Base-by-base conservation (phyloP, 2,888 invertebrate genomes). In the Xanthia icteritia region DNA sequence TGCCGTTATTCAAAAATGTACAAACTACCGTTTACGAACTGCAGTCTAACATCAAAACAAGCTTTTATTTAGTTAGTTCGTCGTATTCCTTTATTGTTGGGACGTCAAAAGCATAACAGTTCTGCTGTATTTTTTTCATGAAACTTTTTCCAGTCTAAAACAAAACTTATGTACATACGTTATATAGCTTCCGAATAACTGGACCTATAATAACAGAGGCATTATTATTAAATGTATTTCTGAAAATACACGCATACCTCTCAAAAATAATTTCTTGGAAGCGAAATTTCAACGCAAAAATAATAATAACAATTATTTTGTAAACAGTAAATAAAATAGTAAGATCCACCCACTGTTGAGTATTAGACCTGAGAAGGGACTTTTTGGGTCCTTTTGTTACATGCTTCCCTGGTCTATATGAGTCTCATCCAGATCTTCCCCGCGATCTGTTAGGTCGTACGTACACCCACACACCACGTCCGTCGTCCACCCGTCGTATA, bases 41-140 rank as follows among this genome's bases (percentile, higher is more conserved):
- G 36, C 27, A 66, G 5, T 45, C n/a, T 54, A 45, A 45, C 54
- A 36, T 61, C 3, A 70, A 36, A 63, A 64, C 11, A 0, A 64
- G 42, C 1, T 64, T 72, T 72, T 64, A 36, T 72, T 72, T 23
- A 58, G 48, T 64, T 27, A 69, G 23, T 77, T 71, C 39, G 45
- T 39, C 9, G 31, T 63, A 78, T 56, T 79, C 27, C 39, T 23
- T 58, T 42, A 71, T 51, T 51, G 17, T 72, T 51, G 36, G n/a
- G 5, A 78, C n/a, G 9, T 36, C 20, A 63, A 77, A 69, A 69
- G 61, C 75, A 42, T 20, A 31, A 6, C 20, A 45, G 13, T 56
- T 63, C 2, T 54, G 31, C 15, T 63, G n/a, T n/a, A 36, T 20
- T 2, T 60, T 54, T 72, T 74, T 64, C 27, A 48, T 56, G 9